Base-by-base conservation (phyloP, 2,113 vertebrate species). In the Diphyllodes magnificus region DNA sequence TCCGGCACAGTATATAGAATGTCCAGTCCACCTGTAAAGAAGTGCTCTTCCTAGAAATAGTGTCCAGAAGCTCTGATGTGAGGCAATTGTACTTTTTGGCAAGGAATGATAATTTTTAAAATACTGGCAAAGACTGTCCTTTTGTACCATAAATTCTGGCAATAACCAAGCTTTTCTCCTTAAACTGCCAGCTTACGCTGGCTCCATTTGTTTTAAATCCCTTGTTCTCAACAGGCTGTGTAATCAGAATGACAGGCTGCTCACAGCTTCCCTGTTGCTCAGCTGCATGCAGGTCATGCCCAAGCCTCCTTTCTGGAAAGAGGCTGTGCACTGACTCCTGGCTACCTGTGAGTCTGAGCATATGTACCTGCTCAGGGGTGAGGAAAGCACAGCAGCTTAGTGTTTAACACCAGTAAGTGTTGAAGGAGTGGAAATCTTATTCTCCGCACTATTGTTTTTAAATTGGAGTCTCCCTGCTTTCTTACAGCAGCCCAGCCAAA, bases 81-180 rank as follows among this genome's bases (percentile, higher is more conserved):
- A 33, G 53, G 50, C 49, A 50, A 23, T 33, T 33, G 21, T 35
- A 35, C 37, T 40, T 54, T 37, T 82, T 93, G 92, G 76, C 64
- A 91, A 39, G 25, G 40, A 15, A 56, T 35, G 27, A 22, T 21
- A 25, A 57, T 70, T 87, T 95, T 81, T 82, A 80, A 59, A 68
- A 91, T 18, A 19, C 21, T 90, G 79, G 63, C 80, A 94, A 64
- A 37, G 8, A 8, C 35, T 35, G 8, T 57, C 50, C 18, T 76
- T 92, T 89, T 70, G 81, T 94, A 86, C 64, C 21, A 6, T 60
- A 92, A 93, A 71, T 87, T 89, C 82, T 97, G 93, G 86, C 60
- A 84, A 73, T 71, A 77, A 44, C 45, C 56, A 91, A 85, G 50
- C 27, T 87, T 95, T 86, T 85, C 42, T 92, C 20, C 86, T 84